Evolutionary conservation across 2,888 invertebrate species (phyloP), one percentile per base, ranked within the genome.

Genomic region (Leucophora obtusa): DNA sequence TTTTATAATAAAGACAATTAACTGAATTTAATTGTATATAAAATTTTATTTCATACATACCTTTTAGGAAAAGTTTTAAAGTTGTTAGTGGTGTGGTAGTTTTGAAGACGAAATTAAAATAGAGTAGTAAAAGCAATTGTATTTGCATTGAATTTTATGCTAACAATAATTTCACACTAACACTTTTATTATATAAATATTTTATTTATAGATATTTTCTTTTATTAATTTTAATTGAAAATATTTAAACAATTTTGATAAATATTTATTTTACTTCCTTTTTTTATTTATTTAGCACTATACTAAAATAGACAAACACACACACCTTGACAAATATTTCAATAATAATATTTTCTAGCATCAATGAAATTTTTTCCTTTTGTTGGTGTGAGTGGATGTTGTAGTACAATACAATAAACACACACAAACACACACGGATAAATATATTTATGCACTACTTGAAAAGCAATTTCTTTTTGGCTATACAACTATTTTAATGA

Each of bases 61-160:
- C 81, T 77, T 70, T 66, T 58, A 43, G 47, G n/a, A n/a, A 66
- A 9, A 80, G 72, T 72, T 72, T 51, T 18, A 9, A 11, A 73
- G 53, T n/a, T 14, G 15, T 35, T 17, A 9, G 50, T 58, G 21
- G 33, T 11, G 47, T 63, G 14, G 33, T 50, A 63, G 77, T 77
- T 69, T 14, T 54, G 70, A 74, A 58, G 17, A 56, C 56, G 70
- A 77, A 81, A 81, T 69, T 68, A 63, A 76, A 80, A 58, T 81
- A 81, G 77, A 77, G 73, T 58, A 81, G 47, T 65, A 65, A 54
- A 18, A 72, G 62, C 60, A 73, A 74, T 76, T 51, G 73, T 77
- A 81, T 81, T 81, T 81, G 65, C 81, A 81, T 81, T 81, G 69
- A 77, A 60, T 73, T 50, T 28, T 43, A 15, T 24, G 47, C 56